Percentiles rank a stretch among this genome's conserved stretches.
Conservation (phyloP, 2,113 vertebrate species). For the Toxotes chatareus region DNA sequence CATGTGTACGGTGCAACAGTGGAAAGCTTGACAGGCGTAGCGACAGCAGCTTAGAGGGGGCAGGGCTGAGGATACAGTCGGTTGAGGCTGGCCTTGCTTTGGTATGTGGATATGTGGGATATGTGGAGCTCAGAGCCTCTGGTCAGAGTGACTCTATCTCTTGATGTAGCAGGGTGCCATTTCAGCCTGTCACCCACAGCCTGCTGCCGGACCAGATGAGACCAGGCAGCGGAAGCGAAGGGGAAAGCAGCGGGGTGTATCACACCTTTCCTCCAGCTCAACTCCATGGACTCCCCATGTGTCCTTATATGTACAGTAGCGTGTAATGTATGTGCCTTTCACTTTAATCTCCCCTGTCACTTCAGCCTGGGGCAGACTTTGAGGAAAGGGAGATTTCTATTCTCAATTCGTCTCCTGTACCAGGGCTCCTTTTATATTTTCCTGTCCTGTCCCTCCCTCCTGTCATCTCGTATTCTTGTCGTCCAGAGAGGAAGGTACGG, state of each 20-base stretch:
- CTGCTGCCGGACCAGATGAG: constrained; percentile 73
- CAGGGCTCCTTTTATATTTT: constrained; percentile 35
- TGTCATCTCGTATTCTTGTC: constrained; percentile 49
- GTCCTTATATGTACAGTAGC: constrained; percentile 62
- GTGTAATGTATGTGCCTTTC: constrained; percentile 69
- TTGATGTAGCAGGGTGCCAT: constrained; percentile 58
- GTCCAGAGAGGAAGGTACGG: constrained; percentile 16
- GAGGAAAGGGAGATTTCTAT: constrained; percentile 59
- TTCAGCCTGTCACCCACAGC: constrained; percentile 65
- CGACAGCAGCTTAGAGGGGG: constrained; percentile 3
- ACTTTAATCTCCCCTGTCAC: constrained; percentile 73
- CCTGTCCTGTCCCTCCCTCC: constrained; percentile 37
- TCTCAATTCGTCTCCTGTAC: constrained; percentile 52
- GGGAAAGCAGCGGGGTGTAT: constrained; percentile 57
- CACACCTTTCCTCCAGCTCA: constrained; percentile 64
- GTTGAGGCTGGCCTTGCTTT: constrained; percentile 2
- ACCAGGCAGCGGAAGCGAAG: constrained; percentile 59
- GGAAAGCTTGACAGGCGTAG: constrained; percentile 18
- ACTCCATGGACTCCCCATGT: constrained; percentile 44
- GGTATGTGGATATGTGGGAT: constrained; percentile 39
- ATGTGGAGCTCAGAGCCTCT: constrained; percentile 46
- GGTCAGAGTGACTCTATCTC: constrained; percentile 58
- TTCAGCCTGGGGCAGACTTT: constrained; percentile 43
- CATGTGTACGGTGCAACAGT: background rate
- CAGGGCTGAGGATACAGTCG: background rate